phyloP scores from a whole-genome alignment of 1,140 invertebrate genomes.

The Lepidurus apus region DNA sequence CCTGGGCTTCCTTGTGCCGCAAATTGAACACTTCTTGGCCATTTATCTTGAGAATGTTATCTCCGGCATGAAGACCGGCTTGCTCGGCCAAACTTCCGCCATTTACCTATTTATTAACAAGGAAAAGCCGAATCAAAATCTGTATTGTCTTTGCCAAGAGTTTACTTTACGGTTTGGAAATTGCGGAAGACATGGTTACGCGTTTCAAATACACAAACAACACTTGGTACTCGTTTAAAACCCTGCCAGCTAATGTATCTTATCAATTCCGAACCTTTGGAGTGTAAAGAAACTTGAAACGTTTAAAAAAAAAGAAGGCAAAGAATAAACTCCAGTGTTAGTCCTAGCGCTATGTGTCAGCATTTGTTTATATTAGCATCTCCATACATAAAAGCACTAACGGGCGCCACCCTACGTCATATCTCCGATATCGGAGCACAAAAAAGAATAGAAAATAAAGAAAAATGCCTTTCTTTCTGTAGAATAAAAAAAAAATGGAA shows the following conservation, averaged over 20 bases:
- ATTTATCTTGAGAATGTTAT: slow-evolving; percentile 87
- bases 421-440: background rate
- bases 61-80: slow-evolving; percentile 83
- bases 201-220: background rate
- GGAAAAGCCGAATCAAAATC: background rate
- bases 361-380: slow-evolving; percentile 3
- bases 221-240: background rate
- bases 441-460: background rate
- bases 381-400: background rate
- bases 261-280: background rate
- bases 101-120: slow-evolving; percentile 76
- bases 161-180: background rate
- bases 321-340: background rate
- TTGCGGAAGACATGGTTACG: background rate
- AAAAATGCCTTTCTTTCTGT: background rate
- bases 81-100: slow-evolving; percentile 84
- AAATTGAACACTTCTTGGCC: slow-evolving; percentile 72
- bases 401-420: background rate
- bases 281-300: background rate
- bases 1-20: slow-evolving; percentile 91
- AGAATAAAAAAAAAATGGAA: background rate
- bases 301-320: background rate
- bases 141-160: background rate
- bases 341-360: background rate
- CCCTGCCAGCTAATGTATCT: background rate